Percentiles rank a stretch among this genome's conserved stretches.
Evolutionary conservation across 92 coral and sea anemone genomes (phyloP).

Genomic region (Hydrozoanthus gracilis): DNA sequence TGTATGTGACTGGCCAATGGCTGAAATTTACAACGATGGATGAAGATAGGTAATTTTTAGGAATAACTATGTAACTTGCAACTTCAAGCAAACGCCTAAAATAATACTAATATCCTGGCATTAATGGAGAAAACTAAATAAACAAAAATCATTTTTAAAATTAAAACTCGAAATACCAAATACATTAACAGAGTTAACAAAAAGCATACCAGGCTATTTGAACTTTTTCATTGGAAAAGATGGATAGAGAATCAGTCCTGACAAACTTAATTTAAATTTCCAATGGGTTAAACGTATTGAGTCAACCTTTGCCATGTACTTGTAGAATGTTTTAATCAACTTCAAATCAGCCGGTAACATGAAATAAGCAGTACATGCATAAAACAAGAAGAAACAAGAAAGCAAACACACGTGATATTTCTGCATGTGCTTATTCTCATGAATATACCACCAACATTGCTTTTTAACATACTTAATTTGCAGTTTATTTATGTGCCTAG

Average conservation of each 20-base stretch:
- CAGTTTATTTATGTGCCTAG: background rate
- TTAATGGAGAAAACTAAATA: no score
- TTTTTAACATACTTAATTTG: conserved; percentile 1
- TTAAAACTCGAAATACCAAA: background rate
- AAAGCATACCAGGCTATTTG: no score
- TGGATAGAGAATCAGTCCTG: no score
- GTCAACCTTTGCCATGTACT: no score
- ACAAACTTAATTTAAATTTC: no score
- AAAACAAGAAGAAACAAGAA: background rate
- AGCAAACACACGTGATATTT: background rate
- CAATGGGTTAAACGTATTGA: no score
- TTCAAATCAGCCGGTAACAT: background rate
- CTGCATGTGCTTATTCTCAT: background rate
- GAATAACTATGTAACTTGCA: background rate
- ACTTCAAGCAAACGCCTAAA: background rate
- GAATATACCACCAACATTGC: background rate
- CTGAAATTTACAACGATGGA: background rate
- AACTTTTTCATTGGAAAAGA: no score
- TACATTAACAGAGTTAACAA: background rate
- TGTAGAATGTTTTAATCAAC: background rate
- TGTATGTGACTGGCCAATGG: background rate
- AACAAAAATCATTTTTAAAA: no score
- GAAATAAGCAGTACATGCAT: conserved; percentile 7
- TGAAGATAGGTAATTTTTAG: background rate
- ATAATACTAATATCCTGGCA: background rate